phyloP scores from a whole-genome alignment of 2,797 vertebrate genomes.

The Chaunax sp. region DNA sequence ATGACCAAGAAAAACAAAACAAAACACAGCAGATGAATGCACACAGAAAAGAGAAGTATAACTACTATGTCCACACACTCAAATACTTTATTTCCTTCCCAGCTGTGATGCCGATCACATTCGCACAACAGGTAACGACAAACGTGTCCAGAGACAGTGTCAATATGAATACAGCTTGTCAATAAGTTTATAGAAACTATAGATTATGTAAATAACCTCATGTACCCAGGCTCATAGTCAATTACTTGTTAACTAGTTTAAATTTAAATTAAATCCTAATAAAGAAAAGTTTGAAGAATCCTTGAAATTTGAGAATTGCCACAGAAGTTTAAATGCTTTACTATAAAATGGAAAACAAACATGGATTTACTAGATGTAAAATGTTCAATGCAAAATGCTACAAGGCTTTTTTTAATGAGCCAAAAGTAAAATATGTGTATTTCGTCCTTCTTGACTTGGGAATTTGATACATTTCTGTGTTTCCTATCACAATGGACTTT shows the following conservation, averaged over 20 bases:
- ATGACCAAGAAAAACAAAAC: too few relatives aligned
- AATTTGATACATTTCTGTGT: too few relatives aligned
- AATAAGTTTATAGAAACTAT: neutral
- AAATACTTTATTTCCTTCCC: neutral
- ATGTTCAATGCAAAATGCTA: too few relatives aligned
- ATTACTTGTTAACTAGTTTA: neutral
- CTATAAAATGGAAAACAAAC: too few relatives aligned
- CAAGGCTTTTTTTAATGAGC: too few relatives aligned
- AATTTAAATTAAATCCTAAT: neutral
- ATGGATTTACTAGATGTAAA: too few relatives aligned
- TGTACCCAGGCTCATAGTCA: neutral
- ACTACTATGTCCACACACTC: neutral
- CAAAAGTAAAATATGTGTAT: too few relatives aligned
- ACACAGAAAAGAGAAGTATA: slow-evolving; percentile 30
- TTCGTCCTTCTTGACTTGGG: too few relatives aligned
- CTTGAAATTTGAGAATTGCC: neutral
- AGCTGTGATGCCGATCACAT: slow-evolving; percentile 9
- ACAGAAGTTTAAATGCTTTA: neutral
- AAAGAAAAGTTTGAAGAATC: neutral
- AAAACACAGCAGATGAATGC: slow-evolving; percentile 62
- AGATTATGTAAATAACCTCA: neutral
- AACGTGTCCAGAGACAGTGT: neutral
- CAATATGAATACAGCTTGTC: neutral
- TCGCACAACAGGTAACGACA: slow-evolving; percentile 6
- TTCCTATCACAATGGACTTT: too few relatives aligned